Evolutionary conservation across 2,888 invertebrate genomes (phyloP).

Genomic region (Galeopsomyia nigrocyanea): DNA sequence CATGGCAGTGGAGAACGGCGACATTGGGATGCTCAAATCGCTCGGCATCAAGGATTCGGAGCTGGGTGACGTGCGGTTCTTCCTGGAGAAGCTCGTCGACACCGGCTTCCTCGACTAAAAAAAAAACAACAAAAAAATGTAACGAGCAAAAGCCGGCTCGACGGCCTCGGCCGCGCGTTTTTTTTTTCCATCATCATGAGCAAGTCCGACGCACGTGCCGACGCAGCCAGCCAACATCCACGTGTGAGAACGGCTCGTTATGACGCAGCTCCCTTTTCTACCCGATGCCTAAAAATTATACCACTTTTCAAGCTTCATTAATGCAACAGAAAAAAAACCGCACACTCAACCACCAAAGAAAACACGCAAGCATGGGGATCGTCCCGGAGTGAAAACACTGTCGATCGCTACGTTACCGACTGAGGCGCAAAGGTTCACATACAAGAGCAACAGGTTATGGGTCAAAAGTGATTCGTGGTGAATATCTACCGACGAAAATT

Average conservation of each 20-base stretch:
- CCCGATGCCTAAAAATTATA: constrained; percentile 12
- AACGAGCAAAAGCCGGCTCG: not conserved
- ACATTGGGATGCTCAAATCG: constrained; percentile 93
- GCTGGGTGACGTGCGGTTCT: constrained; percentile 94
- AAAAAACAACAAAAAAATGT: too few relatives aligned
- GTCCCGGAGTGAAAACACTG: not conserved
- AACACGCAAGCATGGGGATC: not conserved
- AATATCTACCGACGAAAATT: not conserved
- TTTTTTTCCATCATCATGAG: not conserved
- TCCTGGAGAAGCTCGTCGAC: constrained; percentile 94
- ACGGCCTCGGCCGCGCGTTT: not conserved
- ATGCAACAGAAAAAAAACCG: too few relatives aligned
- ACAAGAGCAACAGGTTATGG: too few relatives aligned
- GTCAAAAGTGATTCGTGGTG: not conserved
- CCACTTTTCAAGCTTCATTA: too few relatives aligned
- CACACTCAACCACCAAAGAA: not conserved
- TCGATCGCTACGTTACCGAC: too few relatives aligned
- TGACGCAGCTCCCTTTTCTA: constrained; percentile 18
- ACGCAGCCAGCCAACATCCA: too few relatives aligned
- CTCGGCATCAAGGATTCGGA: constrained; percentile 96
- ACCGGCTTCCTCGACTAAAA: constrained; percentile 94
- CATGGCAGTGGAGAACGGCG: constrained; percentile 96
- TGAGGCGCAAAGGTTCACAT: too few relatives aligned
- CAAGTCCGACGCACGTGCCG: not conserved
- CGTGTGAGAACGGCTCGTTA: too few relatives aligned